Conservation (phyloP, 1,140 invertebrate species). For the Rhopalosiphum padi region DNA sequence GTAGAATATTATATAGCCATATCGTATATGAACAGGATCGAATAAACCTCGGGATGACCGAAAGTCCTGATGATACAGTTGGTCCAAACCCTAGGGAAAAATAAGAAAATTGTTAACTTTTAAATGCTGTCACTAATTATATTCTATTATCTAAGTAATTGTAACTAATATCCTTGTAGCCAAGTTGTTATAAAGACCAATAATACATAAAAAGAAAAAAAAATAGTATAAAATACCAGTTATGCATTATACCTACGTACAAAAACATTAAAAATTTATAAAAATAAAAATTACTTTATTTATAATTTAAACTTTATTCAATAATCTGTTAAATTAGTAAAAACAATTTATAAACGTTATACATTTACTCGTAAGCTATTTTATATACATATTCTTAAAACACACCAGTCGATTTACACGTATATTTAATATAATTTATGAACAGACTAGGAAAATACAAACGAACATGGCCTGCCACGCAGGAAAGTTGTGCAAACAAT, state of each 20-base stretch:
- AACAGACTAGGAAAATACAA: not conserved
- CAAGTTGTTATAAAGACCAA: too few species aligned
- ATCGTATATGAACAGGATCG: too few species aligned
- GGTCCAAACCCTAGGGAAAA: too few species aligned
- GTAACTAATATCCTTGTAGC: too few species aligned
- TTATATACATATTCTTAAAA: not conserved
- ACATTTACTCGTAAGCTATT: not conserved
- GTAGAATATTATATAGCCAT: too few species aligned
- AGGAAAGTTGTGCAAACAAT: not conserved
- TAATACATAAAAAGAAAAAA: not conserved
- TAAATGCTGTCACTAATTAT: too few species aligned
- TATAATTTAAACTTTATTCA: not conserved
- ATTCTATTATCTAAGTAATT: too few species aligned
- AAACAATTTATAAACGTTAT: not conserved
- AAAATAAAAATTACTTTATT: not conserved
- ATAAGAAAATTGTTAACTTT: too few species aligned
- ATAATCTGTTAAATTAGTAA: not conserved
- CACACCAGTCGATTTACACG: not conserved
- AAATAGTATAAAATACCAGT: not conserved
- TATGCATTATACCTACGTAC: not conserved
- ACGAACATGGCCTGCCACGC: not conserved
- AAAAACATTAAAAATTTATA: not conserved
- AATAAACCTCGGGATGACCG: too few species aligned
- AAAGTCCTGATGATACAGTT: too few species aligned
- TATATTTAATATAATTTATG: constrained; percentile 9